Conservation (phyloP, 2,113 vertebrate species). For the Morone chrysops region DNA sequence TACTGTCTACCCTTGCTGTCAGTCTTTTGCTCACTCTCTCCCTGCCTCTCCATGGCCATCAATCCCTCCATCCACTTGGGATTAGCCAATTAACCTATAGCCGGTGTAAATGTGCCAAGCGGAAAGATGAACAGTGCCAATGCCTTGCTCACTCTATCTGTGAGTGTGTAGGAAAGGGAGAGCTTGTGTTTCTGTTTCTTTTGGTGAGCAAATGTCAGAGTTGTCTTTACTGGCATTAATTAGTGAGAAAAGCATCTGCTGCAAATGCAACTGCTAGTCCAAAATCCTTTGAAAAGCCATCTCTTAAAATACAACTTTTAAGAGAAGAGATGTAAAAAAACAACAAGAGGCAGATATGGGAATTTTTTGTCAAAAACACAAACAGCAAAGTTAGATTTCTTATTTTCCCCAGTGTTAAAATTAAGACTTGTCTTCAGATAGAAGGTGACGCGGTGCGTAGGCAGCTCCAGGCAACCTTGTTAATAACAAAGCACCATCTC, state of each 20-base stretch:
- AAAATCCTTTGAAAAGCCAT: slow-evolving; percentile 50
- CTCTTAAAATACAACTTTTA: slow-evolving; percentile 16
- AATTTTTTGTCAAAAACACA: slow-evolving; percentile 31
- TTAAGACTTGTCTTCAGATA: slow-evolving; percentile 24
- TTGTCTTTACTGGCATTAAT: slow-evolving; percentile 58
- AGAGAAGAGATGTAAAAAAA: slow-evolving; percentile 17
- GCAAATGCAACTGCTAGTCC: slow-evolving; percentile 21
- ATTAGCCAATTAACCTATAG: slow-evolving; percentile 61
- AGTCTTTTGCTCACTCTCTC: neutral
- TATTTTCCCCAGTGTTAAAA: slow-evolving; percentile 25
- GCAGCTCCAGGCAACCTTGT: slow-evolving; percentile 52
- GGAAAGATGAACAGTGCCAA: slow-evolving; percentile 23
- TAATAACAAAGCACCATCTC: slow-evolving; percentile 56
- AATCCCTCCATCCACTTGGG: slow-evolving; percentile 23
- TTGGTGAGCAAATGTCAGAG: slow-evolving; percentile 52
- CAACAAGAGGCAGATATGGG: slow-evolving; percentile 4
- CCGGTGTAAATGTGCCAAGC: slow-evolving; percentile 34
- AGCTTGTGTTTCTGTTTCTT: slow-evolving; percentile 39
- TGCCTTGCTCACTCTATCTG: neutral
- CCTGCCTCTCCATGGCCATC: slow-evolving; percentile 19
- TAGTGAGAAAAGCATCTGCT: slow-evolving; percentile 60
- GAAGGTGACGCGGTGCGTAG: slow-evolving; percentile 22
- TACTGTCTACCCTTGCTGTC: slow-evolving; percentile 7
- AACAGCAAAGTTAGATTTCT: slow-evolving; percentile 22
- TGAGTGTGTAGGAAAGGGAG: neutral